A percentile compares a stretch with the other conserved stretches of the same genome.
Evolutionary conservation across 2,888 invertebrate species (phyloP).

Genomic region (Lydus trimaculatus): DNA sequence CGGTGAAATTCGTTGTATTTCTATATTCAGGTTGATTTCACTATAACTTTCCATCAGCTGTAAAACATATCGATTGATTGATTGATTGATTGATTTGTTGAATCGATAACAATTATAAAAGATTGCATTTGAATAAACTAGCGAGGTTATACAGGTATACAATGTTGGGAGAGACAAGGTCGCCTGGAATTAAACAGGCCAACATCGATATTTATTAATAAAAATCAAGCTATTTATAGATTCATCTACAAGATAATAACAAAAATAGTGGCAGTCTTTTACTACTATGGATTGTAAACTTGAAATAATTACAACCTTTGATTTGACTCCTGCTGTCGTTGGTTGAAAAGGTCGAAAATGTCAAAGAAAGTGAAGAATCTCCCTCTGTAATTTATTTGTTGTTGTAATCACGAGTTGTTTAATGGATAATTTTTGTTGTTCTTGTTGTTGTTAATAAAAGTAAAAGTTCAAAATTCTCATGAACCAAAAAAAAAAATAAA

Average conservation of each 20-base stretch:
- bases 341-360: constrained; percentile 18
- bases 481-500: not conserved
- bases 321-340: not conserved
- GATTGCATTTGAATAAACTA: constrained; percentile 12
- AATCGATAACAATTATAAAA: not conserved
- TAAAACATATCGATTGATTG: constrained; percentile 7
- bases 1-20: not conserved
- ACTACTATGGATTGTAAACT: not conserved
- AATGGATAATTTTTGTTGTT: not conserved
- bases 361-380: constrained; percentile 22
- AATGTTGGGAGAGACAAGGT: constrained; percentile 24
- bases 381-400: not conserved
- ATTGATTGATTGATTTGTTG: constrained; percentile 1
- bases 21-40: constrained; percentile 24
- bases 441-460: not conserved
- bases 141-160: constrained; percentile 19
- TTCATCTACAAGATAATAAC: constrained; percentile 24
- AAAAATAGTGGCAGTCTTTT: not conserved
- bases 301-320: not conserved
- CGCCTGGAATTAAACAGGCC: constrained; percentile 18
- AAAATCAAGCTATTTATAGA: constrained; percentile 24
- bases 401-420: constrained; percentile 1
- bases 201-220: constrained; percentile 21
- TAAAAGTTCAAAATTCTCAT: constrained; percentile 4
- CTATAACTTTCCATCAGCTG: constrained; percentile 26